Conservation (phyloP, 2,113 vertebrate genomes). For the Diphyllodes magnificus region DNA sequence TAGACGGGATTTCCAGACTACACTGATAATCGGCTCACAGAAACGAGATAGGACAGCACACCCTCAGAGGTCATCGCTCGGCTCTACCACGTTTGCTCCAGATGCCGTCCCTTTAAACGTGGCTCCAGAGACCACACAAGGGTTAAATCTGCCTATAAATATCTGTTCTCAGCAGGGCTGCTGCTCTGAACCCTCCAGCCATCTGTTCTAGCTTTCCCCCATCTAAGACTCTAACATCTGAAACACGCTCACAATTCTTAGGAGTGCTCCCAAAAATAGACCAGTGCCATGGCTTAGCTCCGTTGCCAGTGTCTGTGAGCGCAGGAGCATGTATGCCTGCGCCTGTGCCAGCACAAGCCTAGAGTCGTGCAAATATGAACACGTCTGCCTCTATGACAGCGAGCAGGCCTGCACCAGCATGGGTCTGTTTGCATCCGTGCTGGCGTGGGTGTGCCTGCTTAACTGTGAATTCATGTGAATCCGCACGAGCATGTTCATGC, state of each 20-base stretch:
- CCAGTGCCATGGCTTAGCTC: not conserved
- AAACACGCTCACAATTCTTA: constrained; percentile 71
- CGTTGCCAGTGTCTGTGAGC: not conserved
- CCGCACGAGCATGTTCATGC: not conserved
- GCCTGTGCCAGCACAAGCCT: not conserved
- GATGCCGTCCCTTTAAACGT: not conserved
- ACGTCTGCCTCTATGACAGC: not conserved
- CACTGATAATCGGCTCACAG: not conserved
- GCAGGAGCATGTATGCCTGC: not conserved
- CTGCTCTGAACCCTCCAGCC: constrained; percentile 73
- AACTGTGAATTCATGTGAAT: not conserved
- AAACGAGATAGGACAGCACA: not conserved
- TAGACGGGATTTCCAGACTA: not conserved
- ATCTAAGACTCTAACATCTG: constrained; percentile 72
- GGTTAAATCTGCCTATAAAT: constrained; percentile 76
- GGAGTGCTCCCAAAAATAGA: constrained; percentile 75
- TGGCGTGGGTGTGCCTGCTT: not conserved
- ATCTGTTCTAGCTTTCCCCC: constrained; percentile 75
- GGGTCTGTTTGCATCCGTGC: not conserved
- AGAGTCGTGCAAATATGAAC: not conserved
- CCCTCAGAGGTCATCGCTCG: not conserved
- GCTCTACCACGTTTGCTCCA: not conserved
- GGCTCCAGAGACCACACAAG: constrained; percentile 46
- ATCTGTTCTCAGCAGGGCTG: constrained; percentile 74
- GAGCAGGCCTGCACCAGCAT: not conserved